A percentile compares a stretch with the other conserved stretches of the same genome.
Conservation (phyloP, 64 coral and sea anemone species). For the Dendrophyllia cribrosa region DNA sequence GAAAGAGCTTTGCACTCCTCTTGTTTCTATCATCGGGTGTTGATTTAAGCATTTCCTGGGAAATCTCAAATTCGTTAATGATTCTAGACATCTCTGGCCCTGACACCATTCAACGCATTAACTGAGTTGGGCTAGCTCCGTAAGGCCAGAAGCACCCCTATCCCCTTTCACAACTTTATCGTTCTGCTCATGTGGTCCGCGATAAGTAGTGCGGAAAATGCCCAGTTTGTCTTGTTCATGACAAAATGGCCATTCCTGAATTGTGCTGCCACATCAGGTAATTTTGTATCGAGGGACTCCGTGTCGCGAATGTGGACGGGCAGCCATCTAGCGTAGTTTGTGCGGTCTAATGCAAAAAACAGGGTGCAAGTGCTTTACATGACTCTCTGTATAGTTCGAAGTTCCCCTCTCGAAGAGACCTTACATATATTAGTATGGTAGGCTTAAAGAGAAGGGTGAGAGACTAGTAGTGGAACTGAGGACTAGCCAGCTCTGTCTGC, state of each 20-base stretch:
- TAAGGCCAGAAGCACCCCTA: not conserved
- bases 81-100: constrained; percentile 5
- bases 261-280: constrained; percentile 4
- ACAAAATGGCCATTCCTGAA: constrained; percentile 37
- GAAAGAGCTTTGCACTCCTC: constrained; percentile 18
- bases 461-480: constrained; percentile 67
- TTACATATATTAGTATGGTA: constrained; percentile 14
- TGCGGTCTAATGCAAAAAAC: constrained; percentile 5
- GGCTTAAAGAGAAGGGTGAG: constrained; percentile 26
- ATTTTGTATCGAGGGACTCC: constrained; percentile 5
- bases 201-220: not conserved
- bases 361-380: not conserved
- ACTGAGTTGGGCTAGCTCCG: not conserved
- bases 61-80: constrained; percentile 3
- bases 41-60: not conserved
- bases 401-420: constrained; percentile 26
- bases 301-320: constrained; percentile 24
- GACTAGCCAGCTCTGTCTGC: constrained; percentile 43
- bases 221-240: not conserved
- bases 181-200: constrained; percentile 18
- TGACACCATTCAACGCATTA: constrained; percentile 11
- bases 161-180: not conserved
- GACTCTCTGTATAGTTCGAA: not conserved
- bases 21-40: not conserved
- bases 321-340: not conserved